Percentiles rank a stretch among this genome's conserved stretches.
Evolutionary conservation across 2,797 vertebrate genomes (phyloP).

Genomic region (Xiphophorus birchmanni): DNA sequence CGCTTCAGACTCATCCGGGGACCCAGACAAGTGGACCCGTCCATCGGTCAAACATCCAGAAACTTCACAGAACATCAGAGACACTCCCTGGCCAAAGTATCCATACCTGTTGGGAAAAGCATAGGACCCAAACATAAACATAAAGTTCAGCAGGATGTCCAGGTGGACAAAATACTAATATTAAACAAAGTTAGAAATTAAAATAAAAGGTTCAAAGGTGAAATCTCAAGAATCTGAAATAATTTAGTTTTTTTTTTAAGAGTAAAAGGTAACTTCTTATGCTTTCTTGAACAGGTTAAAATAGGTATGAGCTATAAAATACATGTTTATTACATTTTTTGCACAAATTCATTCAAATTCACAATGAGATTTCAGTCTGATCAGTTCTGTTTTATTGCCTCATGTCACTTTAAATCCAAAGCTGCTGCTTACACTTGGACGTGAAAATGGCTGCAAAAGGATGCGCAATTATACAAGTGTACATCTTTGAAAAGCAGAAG

Average conservation of each 20-base stretch:
- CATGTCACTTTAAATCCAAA: too few species aligned
- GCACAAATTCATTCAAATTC: too few species aligned
- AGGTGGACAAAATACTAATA: not conserved
- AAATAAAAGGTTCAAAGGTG: not conserved
- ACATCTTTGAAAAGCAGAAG: too few species aligned
- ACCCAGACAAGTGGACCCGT: constrained; percentile 80
- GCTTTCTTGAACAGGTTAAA: too few species aligned
- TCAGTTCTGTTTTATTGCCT: too few species aligned
- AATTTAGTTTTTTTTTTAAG: not conserved
- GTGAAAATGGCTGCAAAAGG: too few species aligned
- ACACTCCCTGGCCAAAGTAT: constrained; percentile 90
- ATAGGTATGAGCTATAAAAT: too few species aligned
- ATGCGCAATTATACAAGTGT: too few species aligned
- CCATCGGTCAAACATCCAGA: constrained; percentile 89
- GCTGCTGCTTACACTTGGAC: too few species aligned
- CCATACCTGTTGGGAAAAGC: constrained; percentile 82
- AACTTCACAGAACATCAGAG: constrained; percentile 87
- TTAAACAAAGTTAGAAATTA: not conserved
- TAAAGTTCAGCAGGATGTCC: not conserved
- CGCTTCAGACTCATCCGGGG: constrained; percentile 32
- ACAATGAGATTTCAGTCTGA: too few species aligned
- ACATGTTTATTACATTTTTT: too few species aligned
- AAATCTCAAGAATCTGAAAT: not conserved
- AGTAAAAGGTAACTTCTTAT: not conserved
- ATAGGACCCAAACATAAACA: not conserved